Base-by-base conservation (phyloP, 1,140 invertebrate species). In the Papilio helenus region DNA sequence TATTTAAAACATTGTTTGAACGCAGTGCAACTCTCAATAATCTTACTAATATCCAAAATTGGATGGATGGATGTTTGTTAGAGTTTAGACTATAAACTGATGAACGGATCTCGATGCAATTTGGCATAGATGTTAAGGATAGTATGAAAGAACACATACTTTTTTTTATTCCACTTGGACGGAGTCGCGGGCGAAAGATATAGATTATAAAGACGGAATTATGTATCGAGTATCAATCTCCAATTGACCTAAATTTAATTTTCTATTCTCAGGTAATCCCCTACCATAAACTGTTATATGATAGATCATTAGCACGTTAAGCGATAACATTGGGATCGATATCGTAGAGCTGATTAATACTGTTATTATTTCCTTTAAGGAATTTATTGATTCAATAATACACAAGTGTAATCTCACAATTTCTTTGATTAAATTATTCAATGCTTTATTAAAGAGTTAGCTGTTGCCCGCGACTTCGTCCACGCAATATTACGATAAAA, bases 261-360 rank as follows among this genome's bases (percentile, higher is more conserved):
- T 14, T 39, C 51, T 44, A 77, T 77, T 77, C 55, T 26, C 39
- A 77, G 55, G 55, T 77, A 77, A 77, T 77, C 76, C 55, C 76
- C 76, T 61, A 20, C 55, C 14, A 77, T 77, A 77, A 77, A 77
- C 16, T 55, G 14, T 58, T 77, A 77, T 61, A 77, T 61, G 44
- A n/a, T 77, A 77, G 18, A 77, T 65, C 29, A 61, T 61, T 61
- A 77, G 29, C 49, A 44, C 34, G 23, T 44, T 74, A 49, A 76
- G 51, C 55, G 42, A 77, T 82, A 23, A 83, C 71, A 83, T n/a
- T 78, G 76, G 78, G 76, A 82, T 84, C 76, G 68, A 84, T 84
- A 84, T 82, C 80, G 65, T 61, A 79, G 74, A 76, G 72, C 79
- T 79, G 49, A 79, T 80, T 76, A 82, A 82, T 72, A 71, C 78